phyloP scores from a whole-genome alignment of 2,888 invertebrate species.

The Ornithoptera alexandrae region DNA sequence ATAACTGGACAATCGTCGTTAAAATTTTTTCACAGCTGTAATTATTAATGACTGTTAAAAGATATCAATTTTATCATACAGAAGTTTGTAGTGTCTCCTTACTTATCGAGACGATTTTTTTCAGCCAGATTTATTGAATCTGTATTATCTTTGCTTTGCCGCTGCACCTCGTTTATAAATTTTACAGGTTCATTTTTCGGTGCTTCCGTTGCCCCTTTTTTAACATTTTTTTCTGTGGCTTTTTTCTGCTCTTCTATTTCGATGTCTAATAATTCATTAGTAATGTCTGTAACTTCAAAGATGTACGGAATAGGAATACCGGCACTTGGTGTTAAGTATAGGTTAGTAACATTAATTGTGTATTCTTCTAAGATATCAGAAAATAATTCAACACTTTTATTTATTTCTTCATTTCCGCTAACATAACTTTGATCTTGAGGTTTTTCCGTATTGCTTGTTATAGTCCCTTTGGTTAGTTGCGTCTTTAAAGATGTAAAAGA shows the following conservation, averaged over 20 bases:
- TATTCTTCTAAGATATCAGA: conserved; percentile 46
- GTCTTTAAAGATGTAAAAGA: conserved; percentile 43
- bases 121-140: conserved; percentile 41
- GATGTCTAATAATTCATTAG: conserved; percentile 41
- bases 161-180: conserved; percentile 49
- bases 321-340: conserved; percentile 35
- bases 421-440: conserved; percentile 28
- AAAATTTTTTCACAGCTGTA: conserved; percentile 57
- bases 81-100: neutral
- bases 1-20: conserved; percentile 52
- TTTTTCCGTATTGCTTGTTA: conserved; percentile 28
- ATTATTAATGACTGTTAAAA: conserved; percentile 26
- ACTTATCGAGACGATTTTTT: conserved; percentile 25
- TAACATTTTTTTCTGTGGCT: conserved; percentile 44
- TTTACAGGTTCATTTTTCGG: conserved; percentile 45
- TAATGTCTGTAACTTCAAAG: conserved; percentile 57
- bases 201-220: conserved; percentile 42
- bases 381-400: conserved; percentile 44
- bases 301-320: conserved; percentile 44
- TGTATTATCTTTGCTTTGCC: conserved; percentile 42
- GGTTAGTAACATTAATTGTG: conserved; percentile 43
- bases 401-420: conserved; percentile 37
- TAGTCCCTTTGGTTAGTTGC: conserved; percentile 1
- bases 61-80: neutral
- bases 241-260: conserved; percentile 52